Base-by-base conservation (phyloP, 2,113 vertebrate species). In the Balaenoptera acutorostrata region DNA sequence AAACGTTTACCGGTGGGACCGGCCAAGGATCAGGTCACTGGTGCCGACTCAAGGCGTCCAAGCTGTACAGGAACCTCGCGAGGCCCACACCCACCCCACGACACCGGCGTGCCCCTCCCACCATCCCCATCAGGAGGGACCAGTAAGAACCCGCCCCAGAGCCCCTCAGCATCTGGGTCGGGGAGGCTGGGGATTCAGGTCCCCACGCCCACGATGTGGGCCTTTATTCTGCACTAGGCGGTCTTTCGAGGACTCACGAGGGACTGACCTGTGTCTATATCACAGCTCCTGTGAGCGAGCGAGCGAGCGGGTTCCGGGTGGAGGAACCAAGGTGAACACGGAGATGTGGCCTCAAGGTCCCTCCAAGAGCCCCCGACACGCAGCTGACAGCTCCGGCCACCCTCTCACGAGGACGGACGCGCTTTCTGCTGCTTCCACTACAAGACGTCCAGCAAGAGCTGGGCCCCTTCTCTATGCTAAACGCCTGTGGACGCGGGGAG, bases 151-250 rank as follows among this genome's bases (percentile, higher is more conserved):
- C 2, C 0, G 11, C 21, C n/a, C 14, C 6, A 10, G 10, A 36
- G 6, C 4, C 55, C 64, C 55, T 59, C 7, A 1, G 75, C 33
- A 20, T 14, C 25, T 3, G 6, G 23, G 49, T 8, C 1, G 6
- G n/a, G 20, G 71, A 41, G 13, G 57, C n/a, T 63, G 10, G 20
- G 14, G n/a, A 29, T 23, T 44, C 57, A 4, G 46, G 29, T 31
- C 3, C 27, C 68, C 1, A 0, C 0, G 8, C 6, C 8, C 27
- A 33, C 0, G 1, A 36, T 0, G 1, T 11, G 25, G 15, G 23
- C 44, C 90, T 41, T 17, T 17, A 33, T 33, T 49, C 33, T 12
- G 57, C 41, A 7, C 7, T 46, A 46, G 3, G 11, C 2, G 0
- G 57, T 18, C 80, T 59, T 15, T 27, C 0, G 0, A 13, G 13